Base-by-base conservation (phyloP, 2,888 invertebrate genomes). In the Pristionchus arcanus region DNA sequence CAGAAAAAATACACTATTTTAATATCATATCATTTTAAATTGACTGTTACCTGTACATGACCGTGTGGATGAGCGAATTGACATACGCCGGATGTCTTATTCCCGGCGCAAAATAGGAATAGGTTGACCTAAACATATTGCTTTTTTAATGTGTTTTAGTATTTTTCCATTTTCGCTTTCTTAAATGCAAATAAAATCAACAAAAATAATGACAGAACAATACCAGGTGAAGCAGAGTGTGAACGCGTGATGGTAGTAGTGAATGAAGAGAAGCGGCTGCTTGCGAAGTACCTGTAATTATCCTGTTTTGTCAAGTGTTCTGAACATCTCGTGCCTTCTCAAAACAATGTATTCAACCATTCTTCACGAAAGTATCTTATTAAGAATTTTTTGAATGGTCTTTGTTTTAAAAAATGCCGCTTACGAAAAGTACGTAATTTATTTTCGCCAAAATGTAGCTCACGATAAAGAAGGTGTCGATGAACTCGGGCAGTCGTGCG, bases 221-320 rank as follows among this genome's bases (percentile, higher is more conserved):
- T 53, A 83, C 83, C 83, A 83, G 0, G 53, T 16, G 21, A 83
- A 83, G 31, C 55, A 83, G 0, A 83, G 83, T 4, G 83, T 83
- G 83, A 83, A 55, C 1, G 83, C 83, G 37, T 83, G 83, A 28
- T 83, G 83, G 53, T 53, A 83, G 28, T 55, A 83, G 31, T 83
- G 83, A 21, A 83, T 55, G 83, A 83, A 83, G 49, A 83, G 83
- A 4, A 83, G 83, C 7, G 83, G 83, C 53, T 83, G 49, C 83
- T 83, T 83, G 19, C 53, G 49, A 15, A 83, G 83, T 2, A 83
- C 83, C 83, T 83, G 55, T 2, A 28, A n/a, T n/a, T n/a, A n/a
- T n/a, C n/a, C n/a, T n/a, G n/a, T n/a, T n/a, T n/a, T n/a, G n/a
- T n/a, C n/a, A n/a, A n/a, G n/a, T n/a, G n/a, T n/a, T n/a, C n/a